Evolutionary conservation across 2,797 vertebrate species (phyloP).

Genomic region (Coranthus polyacanthus): DNA sequence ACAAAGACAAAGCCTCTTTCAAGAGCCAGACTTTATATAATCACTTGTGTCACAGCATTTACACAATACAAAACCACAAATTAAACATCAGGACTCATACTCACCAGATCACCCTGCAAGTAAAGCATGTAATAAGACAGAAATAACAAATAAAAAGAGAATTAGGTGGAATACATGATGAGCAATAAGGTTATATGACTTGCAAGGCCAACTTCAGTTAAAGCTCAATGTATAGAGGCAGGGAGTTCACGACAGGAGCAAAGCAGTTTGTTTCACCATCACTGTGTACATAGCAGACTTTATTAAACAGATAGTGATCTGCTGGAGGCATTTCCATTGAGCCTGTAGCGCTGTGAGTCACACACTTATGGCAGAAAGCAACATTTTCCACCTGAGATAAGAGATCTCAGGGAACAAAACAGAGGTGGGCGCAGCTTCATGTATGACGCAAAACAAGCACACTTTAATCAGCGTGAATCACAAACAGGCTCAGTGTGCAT

Average conservation of each 20-base stretch:
- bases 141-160: slow-evolving; percentile 59
- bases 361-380: slow-evolving; percentile 23
- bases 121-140: slow-evolving; percentile 67
- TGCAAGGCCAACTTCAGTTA: neutral
- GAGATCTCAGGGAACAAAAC: slow-evolving; percentile 38
- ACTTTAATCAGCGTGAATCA: slow-evolving; percentile 21
- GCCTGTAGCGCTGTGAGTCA: slow-evolving; percentile 23
- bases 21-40: neutral
- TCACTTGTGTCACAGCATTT: slow-evolving; percentile 11
- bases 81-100: slow-evolving; percentile 77
- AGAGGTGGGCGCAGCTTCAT: slow-evolving; percentile 35
- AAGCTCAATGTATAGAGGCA: neutral
- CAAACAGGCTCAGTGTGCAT: neutral
- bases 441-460: slow-evolving; percentile 35
- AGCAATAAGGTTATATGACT: neutral
- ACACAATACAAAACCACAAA: neutral
- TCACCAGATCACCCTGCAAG: slow-evolving; percentile 85
- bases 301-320: slow-evolving; percentile 48
- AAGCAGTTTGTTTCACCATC: slow-evolving; percentile 21
- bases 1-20: neutral
- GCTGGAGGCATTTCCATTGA: slow-evolving; percentile 41
- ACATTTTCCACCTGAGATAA: slow-evolving; percentile 59
- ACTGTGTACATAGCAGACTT: slow-evolving; percentile 52
- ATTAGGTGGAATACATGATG: slow-evolving; percentile 32
- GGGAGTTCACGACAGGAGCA: slow-evolving; percentile 20